phyloP scores from a whole-genome alignment of 2,888 invertebrate genomes.

The Zygogramma bicolorata region DNA sequence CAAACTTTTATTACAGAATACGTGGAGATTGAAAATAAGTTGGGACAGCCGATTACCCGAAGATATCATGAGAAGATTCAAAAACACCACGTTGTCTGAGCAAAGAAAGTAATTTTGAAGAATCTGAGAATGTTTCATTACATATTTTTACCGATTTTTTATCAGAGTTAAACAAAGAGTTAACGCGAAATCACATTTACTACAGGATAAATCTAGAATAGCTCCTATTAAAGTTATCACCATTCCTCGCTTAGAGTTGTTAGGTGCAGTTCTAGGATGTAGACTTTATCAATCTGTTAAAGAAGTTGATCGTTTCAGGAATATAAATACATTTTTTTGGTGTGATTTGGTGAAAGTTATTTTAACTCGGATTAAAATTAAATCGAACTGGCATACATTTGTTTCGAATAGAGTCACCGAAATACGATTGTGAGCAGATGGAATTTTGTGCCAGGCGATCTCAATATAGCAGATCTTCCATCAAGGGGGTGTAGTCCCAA shows the following conservation, averaged over 20 bases:
- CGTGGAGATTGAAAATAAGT: not conserved
- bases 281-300: not conserved
- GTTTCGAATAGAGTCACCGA: not conserved
- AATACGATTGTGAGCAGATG: not conserved
- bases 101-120: too few relatives aligned
- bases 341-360: not conserved
- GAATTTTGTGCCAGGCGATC: not conserved
- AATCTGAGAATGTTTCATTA: too few relatives aligned
- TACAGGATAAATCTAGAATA: too few relatives aligned
- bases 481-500: not conserved
- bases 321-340: not conserved
- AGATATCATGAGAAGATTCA: not conserved
- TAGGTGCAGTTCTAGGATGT: not conserved
- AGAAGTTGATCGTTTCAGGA: not conserved
- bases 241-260: too few relatives aligned
- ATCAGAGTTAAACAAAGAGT: too few relatives aligned
- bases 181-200: too few relatives aligned
- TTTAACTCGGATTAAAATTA: not conserved
- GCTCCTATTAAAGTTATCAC: too few relatives aligned
- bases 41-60: not conserved
- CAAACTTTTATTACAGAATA: not conserved
- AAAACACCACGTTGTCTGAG: not conserved
- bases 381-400: not conserved
- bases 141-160: too few relatives aligned
- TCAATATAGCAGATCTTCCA: not conserved